Percentiles rank a stretch among this genome's conserved stretches.
Conservation (phyloP, 2,113 vertebrate genomes). For the Labeo catla region DNA sequence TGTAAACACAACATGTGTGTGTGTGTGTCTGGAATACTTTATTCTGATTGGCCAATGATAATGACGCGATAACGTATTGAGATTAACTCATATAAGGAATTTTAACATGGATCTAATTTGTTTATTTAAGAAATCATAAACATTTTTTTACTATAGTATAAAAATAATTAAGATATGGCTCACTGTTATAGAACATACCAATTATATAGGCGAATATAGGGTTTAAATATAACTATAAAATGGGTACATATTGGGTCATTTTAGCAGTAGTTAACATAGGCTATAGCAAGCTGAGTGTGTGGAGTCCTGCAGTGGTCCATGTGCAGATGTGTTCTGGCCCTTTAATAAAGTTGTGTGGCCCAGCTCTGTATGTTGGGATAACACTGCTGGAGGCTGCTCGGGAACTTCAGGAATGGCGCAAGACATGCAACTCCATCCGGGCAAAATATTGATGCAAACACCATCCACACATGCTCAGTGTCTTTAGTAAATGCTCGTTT, state of each 20-base stretch:
- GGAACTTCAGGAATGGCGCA: slow-evolving; percentile 45
- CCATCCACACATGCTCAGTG: background rate
- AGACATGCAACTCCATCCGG: slow-evolving; percentile 37
- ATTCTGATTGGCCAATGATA: background rate
- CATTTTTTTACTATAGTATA: background rate
- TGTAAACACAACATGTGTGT: no score
- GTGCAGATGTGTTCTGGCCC: slow-evolving; percentile 61
- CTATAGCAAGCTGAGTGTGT: background rate
- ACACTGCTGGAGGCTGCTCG: slow-evolving; percentile 39
- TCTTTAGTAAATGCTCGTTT: slow-evolving; percentile 21
- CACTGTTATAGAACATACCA: background rate
- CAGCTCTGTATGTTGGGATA: slow-evolving; percentile 57
- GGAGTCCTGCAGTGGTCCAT: slow-evolving; percentile 10
- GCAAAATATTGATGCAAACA: slow-evolving; percentile 32
- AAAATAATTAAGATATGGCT: background rate
- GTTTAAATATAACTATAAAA: background rate
- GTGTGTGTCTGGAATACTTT: no score
- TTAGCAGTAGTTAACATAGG: background rate
- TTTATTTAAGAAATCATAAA: no score
- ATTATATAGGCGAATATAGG: background rate
- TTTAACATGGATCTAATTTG: no score
- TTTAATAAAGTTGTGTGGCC: slow-evolving; percentile 76
- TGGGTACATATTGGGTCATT: background rate
- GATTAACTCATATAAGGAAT: no score
- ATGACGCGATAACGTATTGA: background rate